These are phyloP conservation scores for Erebia aethiops DNA, from an alignment of 2,888 invertebrate genomes.

Conservation along the genomic window DNA sequence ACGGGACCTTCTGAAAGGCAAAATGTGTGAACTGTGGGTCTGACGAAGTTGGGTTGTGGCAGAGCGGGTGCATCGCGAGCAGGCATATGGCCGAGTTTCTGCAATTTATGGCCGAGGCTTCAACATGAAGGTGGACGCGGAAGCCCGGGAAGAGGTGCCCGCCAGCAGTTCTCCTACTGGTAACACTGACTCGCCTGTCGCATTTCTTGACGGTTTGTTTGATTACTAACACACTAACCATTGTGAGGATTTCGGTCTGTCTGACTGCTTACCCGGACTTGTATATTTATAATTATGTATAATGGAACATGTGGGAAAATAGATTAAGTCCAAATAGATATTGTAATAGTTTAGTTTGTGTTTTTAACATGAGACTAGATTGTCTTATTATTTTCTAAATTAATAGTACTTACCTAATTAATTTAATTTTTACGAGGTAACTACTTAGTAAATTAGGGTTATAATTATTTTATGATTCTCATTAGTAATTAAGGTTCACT, in stretches of 20 bases:
- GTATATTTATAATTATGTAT: slow-evolving; percentile 6
- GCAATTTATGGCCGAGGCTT: slow-evolving; percentile 45
- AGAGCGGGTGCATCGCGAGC: slow-evolving; percentile 40
- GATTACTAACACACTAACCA: slow-evolving; percentile 35
- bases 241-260: slow-evolving; percentile 37
- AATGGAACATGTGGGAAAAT: neutral
- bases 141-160: slow-evolving; percentile 63
- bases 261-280: slow-evolving; percentile 20
- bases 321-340: neutral
- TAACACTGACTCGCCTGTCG: slow-evolving; percentile 76
- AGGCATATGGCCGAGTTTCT: slow-evolving; percentile 24
- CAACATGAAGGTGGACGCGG: slow-evolving; percentile 54
- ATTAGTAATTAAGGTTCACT: neutral
- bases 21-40: slow-evolving; percentile 22
- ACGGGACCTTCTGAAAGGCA: slow-evolving; percentile 13
- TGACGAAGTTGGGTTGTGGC: slow-evolving; percentile 39
- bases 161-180: slow-evolving; percentile 62
- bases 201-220: slow-evolving; percentile 77
- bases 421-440: neutral
- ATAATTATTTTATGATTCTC: neutral
- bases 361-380: neutral
- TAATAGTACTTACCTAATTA: too few relatives aligned
- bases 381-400: too few relatives aligned
- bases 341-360: neutral
- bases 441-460: neutral